Percentiles rank a stretch among this genome's conserved stretches.
These are phyloP conservation scores for Apamea monoglypha DNA, from an alignment of 2,888 invertebrate species.

Conservation along the genomic window DNA sequence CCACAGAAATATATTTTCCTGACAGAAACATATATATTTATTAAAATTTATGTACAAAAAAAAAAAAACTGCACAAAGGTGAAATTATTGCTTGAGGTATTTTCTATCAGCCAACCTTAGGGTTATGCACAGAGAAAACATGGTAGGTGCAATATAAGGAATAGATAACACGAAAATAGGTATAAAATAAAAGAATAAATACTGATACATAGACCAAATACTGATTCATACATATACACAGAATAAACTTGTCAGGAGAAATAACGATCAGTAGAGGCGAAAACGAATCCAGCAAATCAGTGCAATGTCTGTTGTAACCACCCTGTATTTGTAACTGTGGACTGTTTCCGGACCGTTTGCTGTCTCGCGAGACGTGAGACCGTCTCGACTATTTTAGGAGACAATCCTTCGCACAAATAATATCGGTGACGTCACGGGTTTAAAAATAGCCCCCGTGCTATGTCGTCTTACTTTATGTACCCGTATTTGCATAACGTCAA, in stretches of 20 bases:
- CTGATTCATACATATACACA: no score
- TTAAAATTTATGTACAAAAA: not conserved
- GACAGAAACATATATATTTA: not conserved
- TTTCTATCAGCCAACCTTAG: not conserved
- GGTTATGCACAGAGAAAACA: not conserved
- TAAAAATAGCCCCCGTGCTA: conserved; percentile 47
- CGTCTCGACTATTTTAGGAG: conserved; percentile 59
- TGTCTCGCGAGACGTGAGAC: conserved; percentile 68
- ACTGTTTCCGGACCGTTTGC: conserved; percentile 67
- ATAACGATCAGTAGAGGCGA: not conserved
- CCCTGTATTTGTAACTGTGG: conserved; percentile 47
- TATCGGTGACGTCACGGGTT: conserved; percentile 54
- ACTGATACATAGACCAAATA: no score
- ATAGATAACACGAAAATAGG: no score
- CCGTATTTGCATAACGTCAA: conserved; percentile 53
- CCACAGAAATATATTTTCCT: not conserved
- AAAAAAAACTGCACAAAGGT: not conserved
- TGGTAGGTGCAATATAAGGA: not conserved
- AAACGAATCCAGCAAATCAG: not conserved
- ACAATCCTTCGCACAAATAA: conserved; percentile 51
- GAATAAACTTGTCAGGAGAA: not conserved
- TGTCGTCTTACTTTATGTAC: conserved; percentile 28
- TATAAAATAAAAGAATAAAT: no score
- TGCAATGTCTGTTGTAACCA: conserved; percentile 21
- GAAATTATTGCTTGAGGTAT: not conserved